Evolutionary conservation across 2,797 vertebrate species (phyloP).

Genomic region (Eptatretus atami): DNA sequence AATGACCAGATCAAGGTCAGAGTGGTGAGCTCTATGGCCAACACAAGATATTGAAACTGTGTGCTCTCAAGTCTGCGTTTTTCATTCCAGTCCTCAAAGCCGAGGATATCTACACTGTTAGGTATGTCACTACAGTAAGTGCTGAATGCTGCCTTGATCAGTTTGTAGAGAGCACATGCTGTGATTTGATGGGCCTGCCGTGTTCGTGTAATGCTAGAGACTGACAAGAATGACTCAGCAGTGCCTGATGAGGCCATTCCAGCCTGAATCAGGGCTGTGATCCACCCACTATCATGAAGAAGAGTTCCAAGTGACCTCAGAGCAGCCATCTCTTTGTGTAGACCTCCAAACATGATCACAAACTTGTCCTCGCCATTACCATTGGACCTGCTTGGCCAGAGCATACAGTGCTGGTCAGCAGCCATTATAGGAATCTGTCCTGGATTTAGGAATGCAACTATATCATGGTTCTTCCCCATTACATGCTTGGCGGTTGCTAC

Average conservation of each 20-base stretch:
- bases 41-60: no score
- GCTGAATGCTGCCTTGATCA: no score
- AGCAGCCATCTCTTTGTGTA: background rate
- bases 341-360: background rate
- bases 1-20: no score
- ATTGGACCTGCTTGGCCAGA: background rate
- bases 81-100: no score
- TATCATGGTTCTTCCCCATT: background rate
- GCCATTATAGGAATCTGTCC: background rate
- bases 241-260: slow-evolving; percentile 7
- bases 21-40: no score
- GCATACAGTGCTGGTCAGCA: background rate
- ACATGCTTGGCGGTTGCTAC: background rate
- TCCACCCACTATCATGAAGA: slow-evolving; percentile 7
- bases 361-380: background rate
- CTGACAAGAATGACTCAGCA: slow-evolving; percentile 7
- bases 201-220: slow-evolving; percentile 8
- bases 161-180: background rate
- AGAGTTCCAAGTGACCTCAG: slow-evolving; percentile 2
- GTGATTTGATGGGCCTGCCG: background rate
- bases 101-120: no score
- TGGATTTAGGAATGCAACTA: background rate
- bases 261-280: slow-evolving; percentile 7
- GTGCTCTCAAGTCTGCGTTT: no score
- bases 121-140: no score